These are phyloP conservation scores for Pyrrhia umbra DNA, from an alignment of 2,888 invertebrate genomes.

Conservation along the genomic window DNA sequence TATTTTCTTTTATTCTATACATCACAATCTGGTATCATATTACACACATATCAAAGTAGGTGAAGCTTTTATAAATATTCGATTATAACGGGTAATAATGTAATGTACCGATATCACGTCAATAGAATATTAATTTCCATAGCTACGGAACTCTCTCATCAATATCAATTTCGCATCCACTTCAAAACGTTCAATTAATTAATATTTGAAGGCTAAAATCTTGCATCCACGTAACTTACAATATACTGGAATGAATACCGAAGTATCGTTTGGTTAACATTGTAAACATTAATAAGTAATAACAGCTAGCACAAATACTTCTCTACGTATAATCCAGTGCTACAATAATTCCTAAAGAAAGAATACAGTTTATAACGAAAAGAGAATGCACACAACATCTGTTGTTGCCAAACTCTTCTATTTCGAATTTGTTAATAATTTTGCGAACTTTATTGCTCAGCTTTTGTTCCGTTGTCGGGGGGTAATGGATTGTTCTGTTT, in stretches of 20 bases:
- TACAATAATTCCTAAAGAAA: conserved; percentile 52
- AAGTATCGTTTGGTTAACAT: conserved; percentile 55
- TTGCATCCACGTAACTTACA: conserved; percentile 58
- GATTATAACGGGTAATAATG: conserved; percentile 52
- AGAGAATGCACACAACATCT: conserved; percentile 54
- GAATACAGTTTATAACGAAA: conserved; percentile 35
- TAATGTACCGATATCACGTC: conserved; percentile 58
- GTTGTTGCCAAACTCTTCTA: conserved; percentile 66
- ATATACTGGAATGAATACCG: conserved; percentile 58
- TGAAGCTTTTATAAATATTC: conserved; percentile 55
- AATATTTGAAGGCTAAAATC: conserved; percentile 67
- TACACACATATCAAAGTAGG: conserved; percentile 16
- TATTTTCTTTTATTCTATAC: background rate
- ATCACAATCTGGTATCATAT: conserved; percentile 28
- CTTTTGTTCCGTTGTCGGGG: conserved; percentile 76
- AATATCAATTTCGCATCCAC: conserved; percentile 83
- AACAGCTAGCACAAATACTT: conserved; percentile 42
- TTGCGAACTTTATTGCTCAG: conserved; percentile 84
- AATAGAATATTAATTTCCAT: conserved; percentile 72
- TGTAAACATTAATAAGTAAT: conserved; percentile 43
- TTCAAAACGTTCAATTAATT: conserved; percentile 80
- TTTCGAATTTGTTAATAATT: conserved; percentile 80
- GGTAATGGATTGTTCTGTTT: conserved; percentile 72
- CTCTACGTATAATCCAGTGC: conserved; percentile 65
- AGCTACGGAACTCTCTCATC: conserved; percentile 80